A percentile compares a stretch with the other conserved stretches of the same genome.
These are phyloP conservation scores for Lepidocyrtinus sp. DNA, from an alignment of 2,888 invertebrate genomes.

Conservation along the genomic window DNA sequence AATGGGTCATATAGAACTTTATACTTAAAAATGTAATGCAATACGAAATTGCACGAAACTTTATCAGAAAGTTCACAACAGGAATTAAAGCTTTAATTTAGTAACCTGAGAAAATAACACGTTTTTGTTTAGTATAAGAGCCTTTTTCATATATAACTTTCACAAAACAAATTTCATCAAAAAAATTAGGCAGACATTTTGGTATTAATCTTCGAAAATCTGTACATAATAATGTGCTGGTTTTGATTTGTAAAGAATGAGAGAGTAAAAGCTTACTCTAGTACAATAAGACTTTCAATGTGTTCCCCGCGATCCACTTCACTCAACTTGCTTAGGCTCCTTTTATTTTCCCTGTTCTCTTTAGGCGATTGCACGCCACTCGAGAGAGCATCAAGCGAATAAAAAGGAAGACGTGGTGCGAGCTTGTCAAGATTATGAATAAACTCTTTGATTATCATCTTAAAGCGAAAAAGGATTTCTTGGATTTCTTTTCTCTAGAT, in stretches of 20 bases:
- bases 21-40: too few species aligned
- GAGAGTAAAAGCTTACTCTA: too few species aligned
- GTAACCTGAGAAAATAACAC: too few species aligned
- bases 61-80: too few species aligned
- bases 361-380: slow-evolving; percentile 2
- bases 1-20: too few species aligned
- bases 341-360: background rate
- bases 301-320: slow-evolving; percentile 8
- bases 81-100: too few species aligned
- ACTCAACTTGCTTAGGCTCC: too few species aligned
- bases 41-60: too few species aligned
- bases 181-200: background rate
- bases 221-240: too few species aligned
- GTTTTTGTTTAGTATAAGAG: background rate
- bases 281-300: too few species aligned
- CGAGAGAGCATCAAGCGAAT: slow-evolving; percentile 8
- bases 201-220: too few species aligned
- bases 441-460: slow-evolving; percentile 51
- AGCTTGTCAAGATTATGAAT: slow-evolving; percentile 46
- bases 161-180: background rate
- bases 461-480: slow-evolving; percentile 16
- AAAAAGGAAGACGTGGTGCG: slow-evolving; percentile 8
- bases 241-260: too few species aligned
- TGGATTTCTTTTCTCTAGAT: background rate
- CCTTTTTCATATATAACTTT: slow-evolving; percentile 7